Evolutionary conservation across 1,140 invertebrate species (phyloP).

Genomic region (Frieseomelitta varia): DNA sequence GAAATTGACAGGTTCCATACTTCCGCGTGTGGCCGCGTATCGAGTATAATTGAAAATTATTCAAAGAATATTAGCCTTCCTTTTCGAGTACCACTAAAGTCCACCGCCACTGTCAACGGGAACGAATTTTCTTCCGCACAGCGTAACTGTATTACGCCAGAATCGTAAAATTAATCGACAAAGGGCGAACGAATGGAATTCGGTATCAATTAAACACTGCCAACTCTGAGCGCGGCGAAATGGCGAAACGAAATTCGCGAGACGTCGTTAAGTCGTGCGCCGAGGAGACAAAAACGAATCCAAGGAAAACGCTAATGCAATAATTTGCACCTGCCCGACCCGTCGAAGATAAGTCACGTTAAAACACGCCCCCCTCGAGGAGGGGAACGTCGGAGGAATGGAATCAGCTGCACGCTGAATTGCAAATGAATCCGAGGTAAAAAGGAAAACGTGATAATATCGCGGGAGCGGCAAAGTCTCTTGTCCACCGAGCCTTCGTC

Average conservation of each 20-base stretch:
- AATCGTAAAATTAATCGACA: neutral
- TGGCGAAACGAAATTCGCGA: neutral
- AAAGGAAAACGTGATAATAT: neutral
- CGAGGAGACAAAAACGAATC: neutral
- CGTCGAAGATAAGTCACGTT: neutral
- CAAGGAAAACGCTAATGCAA: neutral
- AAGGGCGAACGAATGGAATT: neutral
- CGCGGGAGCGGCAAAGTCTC: too few species aligned
- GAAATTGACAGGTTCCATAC: neutral
- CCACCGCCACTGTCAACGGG: neutral
- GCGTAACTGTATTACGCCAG: too few species aligned
- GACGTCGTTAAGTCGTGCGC: neutral
- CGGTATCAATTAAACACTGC: neutral
- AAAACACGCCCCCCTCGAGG: neutral
- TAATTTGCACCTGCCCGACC: constrained; percentile 35
- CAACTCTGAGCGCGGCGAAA: neutral
- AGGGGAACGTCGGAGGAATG: neutral
- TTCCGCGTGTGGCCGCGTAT: neutral
- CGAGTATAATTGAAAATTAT: neutral
- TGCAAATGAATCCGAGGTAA: constrained; percentile 6
- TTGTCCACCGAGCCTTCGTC: neutral
- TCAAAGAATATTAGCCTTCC: neutral
- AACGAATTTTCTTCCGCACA: neutral
- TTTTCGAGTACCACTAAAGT: neutral
- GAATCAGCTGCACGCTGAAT: constrained; percentile 38